Percentiles rank a stretch among this genome's conserved stretches.
phyloP scores from a whole-genome alignment of 2,113 vertebrate species.

The Hassar affinis region DNA sequence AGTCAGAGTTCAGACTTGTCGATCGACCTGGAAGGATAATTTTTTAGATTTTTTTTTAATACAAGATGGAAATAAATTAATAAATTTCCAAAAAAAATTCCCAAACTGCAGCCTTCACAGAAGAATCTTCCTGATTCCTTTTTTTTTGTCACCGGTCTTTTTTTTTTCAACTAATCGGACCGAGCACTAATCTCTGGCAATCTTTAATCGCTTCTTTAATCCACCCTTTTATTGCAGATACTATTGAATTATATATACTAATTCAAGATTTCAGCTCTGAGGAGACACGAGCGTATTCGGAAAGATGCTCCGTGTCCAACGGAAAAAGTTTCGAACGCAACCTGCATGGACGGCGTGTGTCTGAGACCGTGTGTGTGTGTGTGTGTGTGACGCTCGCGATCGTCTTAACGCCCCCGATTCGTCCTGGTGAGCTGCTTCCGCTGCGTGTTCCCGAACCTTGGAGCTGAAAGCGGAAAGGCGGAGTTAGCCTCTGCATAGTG shows the following conservation, averaged over 20 bases:
- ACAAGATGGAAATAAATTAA: too few relatives aligned
- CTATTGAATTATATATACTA: not conserved
- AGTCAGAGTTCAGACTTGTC: not conserved
- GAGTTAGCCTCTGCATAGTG: constrained; percentile 41
- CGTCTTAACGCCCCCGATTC: constrained; percentile 29
- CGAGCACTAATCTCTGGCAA: too few relatives aligned
- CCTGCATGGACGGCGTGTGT: not conserved
- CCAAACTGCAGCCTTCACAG: too few relatives aligned
- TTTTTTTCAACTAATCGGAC: too few relatives aligned
- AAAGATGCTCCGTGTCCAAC: too few relatives aligned
- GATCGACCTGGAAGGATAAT: not conserved
- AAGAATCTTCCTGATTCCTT: too few relatives aligned
- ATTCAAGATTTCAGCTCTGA: not conserved
- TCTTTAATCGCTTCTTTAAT: too few relatives aligned
- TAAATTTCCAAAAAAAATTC: not conserved
- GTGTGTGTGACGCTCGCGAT: constrained; percentile 6
- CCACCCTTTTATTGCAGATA: too few relatives aligned
- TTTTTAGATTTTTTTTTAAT: not conserved
- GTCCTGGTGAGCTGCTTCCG: constrained; percentile 24
- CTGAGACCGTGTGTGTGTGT: constrained; percentile 6
- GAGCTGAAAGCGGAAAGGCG: constrained; percentile 9
- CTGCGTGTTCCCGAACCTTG: constrained; percentile 21
- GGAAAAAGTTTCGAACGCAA: not conserved
- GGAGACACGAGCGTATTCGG: not conserved
- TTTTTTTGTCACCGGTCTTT: too few relatives aligned